phyloP scores from a whole-genome alignment of 2,888 invertebrate species.

The Drosophila paramelanica region DNA sequence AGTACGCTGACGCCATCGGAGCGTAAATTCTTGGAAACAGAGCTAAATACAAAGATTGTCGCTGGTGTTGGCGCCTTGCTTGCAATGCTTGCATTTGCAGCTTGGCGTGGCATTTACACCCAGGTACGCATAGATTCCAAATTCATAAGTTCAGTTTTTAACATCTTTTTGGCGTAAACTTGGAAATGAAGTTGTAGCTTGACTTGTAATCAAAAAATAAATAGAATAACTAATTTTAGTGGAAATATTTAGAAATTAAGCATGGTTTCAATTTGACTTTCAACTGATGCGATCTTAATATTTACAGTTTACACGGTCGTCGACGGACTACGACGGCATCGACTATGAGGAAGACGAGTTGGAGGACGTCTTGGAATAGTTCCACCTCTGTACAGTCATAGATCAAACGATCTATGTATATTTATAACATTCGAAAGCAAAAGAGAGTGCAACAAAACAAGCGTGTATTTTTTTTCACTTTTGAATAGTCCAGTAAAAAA shows the following conservation, averaged over 20 bases:
- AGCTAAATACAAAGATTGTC: conserved; percentile 89
- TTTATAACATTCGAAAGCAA: conserved; percentile 32
- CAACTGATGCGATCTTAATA: not conserved
- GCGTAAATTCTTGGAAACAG: conserved; percentile 88
- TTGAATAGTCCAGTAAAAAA: conserved; percentile 25
- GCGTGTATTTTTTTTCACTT: conserved; percentile 6
- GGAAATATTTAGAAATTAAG: conserved; percentile 4
- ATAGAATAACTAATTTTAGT: not conserved
- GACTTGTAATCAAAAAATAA: not conserved
- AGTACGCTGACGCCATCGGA: conserved; percentile 86
- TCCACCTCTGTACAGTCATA: conserved; percentile 15
- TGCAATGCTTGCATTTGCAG: conserved; percentile 90
- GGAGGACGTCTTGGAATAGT: conserved; percentile 76
- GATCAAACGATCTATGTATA: conserved; percentile 45
- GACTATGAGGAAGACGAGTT: conserved; percentile 80
- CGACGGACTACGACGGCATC: conserved; percentile 71
- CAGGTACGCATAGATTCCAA: conserved; percentile 78
- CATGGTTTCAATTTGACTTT: not conserved
- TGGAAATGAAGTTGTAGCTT: not conserved
- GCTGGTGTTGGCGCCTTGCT: conserved; percentile 88
- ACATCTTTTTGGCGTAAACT: not conserved
- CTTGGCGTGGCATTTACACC: conserved; percentile 87
- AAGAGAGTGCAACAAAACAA: conserved; percentile 14
- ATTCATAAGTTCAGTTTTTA: not conserved
- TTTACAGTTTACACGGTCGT: conserved; percentile 66